Conservation (phyloP, 2,113 vertebrate genomes). For the Oxyruncus cristatus region DNA sequence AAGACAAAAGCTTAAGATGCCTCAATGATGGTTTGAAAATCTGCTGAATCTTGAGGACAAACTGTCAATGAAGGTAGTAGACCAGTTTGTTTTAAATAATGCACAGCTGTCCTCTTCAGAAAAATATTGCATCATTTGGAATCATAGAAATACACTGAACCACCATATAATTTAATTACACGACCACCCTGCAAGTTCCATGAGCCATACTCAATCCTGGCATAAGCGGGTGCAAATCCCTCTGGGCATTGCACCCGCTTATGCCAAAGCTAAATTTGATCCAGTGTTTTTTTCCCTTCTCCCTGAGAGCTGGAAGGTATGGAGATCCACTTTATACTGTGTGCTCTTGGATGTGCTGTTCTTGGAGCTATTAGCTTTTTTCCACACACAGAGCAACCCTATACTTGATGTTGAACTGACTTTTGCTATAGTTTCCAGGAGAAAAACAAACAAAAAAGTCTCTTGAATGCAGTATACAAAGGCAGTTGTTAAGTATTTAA, state of each 20-base stretch:
- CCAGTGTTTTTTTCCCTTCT: neutral
- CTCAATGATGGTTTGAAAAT: neutral
- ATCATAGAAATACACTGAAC: slow-evolving; percentile 4
- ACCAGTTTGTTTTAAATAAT: neutral
- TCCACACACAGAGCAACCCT: neutral
- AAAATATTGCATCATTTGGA: slow-evolving; percentile 36
- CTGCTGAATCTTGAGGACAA: neutral
- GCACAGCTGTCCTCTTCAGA: neutral
- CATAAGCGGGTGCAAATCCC: slow-evolving; percentile 49
- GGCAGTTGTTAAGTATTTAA: neutral
- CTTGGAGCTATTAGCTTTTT: slow-evolving; percentile 14
- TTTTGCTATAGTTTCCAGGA: neutral
- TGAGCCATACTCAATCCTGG: slow-evolving; percentile 27
- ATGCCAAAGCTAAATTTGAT: slow-evolving; percentile 54
- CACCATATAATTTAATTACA: slow-evolving; percentile 54
- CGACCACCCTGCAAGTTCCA: slow-evolving; percentile 62
- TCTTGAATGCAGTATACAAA: neutral
- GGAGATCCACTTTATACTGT: slow-evolving; percentile 7
- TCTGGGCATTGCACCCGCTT: slow-evolving; percentile 31
- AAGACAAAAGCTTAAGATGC: slow-evolving; percentile 34
- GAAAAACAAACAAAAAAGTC: neutral
- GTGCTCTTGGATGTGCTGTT: neutral
- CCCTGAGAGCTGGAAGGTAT: neutral
- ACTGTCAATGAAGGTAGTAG: neutral
- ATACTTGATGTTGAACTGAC: neutral